Base-by-base conservation (phyloP, 1,140 invertebrate species). In the Mactra quadrangularis region DNA sequence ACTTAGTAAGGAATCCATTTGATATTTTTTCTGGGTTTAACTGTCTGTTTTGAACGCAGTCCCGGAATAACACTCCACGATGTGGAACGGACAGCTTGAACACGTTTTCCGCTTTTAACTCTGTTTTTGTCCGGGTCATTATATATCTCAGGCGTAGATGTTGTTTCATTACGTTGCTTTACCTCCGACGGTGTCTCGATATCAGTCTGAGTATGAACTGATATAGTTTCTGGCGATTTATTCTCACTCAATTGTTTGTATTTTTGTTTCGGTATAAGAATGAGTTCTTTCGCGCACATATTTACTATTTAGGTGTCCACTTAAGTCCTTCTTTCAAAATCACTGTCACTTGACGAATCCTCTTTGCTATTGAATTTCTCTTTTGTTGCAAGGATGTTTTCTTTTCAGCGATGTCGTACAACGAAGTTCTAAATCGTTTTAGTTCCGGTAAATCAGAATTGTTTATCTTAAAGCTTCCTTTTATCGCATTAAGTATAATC, bases 341-440 rank as follows among this genome's bases (percentile, higher is more conserved):
- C 29, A 62, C 15, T 15, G 59, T 62, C 17, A 62, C 33, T 62
- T 62, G 59, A 29, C 59, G 59, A 62, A 62, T 35, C 31, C 59
- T 38, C 3, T 6, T 9, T 9, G 6, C 6, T 38, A 64, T n/a
- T 22, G 38, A 64, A 38, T n/a, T 41, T 7, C 31, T 64, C n/a
- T 64, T 62, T 64, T 64, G 60, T n/a, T 64, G 60, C n/a, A n/a
- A n/a, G n/a, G n/a, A n/a, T n/a, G n/a, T n/a, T n/a, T n/a, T n/a
- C n/a, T n/a, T n/a, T n/a, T n/a, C 33, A 19, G 38, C 1, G 22
- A 11, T 29, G 7, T 38, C 31, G 25, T 29, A 27, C 31, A 62
- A 29, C 9, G 59, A 62, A 35, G 15, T 35, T 29, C 59, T 4
- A 25, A 27, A 62, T 29, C 33, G 4, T 29, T 62, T 62, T 31